Percentiles rank a stretch among this genome's conserved stretches.
Evolutionary conservation across 1,140 invertebrate genomes (phyloP).

Genomic region (Megathymus violae): DNA sequence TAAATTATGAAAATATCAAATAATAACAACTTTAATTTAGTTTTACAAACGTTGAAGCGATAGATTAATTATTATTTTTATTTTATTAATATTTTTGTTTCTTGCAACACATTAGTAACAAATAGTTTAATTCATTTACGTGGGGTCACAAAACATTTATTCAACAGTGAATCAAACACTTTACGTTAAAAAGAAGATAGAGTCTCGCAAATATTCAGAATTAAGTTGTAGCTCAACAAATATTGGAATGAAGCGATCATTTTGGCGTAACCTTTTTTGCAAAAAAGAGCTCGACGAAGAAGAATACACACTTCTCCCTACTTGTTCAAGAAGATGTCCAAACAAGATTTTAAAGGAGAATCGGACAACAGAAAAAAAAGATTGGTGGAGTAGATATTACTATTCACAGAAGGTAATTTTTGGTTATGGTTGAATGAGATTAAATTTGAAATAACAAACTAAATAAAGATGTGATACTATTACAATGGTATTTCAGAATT

Average conservation of each 20-base stretch:
- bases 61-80: no score
- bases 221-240: conserved; percentile 6
- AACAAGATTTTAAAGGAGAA: conserved; percentile 43
- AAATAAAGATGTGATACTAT: no score
- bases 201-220: background rate
- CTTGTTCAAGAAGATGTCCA: conserved; percentile 40
- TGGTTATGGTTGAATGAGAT: no score
- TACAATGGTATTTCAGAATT: no score
- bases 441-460: no score
- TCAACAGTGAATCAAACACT: conserved; percentile 47
- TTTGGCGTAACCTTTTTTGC: conserved; percentile 49
- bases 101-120: no score
- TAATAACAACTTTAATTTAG: no score
- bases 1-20: no score
- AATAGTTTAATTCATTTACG: no score
- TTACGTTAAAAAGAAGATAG: conserved; percentile 42
- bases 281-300: conserved; percentile 53
- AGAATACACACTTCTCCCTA: conserved; percentile 56
- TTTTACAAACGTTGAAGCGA: no score
- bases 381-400: conserved; percentile 93
- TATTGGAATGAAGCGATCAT: conserved; percentile 32
- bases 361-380: conserved; percentile 82
- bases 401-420: conserved; percentile 84
- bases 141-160: conserved; percentile 3
- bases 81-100: no score